Evolutionary conservation across 2,888 invertebrate genomes (phyloP), one percentile per base, ranked within the genome.

Genomic region (Orgyia antiqua): DNA sequence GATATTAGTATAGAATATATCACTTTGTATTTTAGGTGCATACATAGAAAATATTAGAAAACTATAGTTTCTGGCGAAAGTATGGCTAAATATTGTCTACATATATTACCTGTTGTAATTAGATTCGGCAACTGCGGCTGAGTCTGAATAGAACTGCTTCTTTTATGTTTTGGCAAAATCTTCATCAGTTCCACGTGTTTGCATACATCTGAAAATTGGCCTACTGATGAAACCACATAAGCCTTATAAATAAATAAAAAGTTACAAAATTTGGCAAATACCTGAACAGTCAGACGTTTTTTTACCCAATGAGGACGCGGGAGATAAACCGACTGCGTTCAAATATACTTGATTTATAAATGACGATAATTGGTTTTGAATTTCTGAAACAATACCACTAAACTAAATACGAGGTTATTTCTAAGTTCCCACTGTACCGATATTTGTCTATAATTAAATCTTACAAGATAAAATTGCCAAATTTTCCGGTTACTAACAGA

Each of bases 101-200:
- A n/a, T 13, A 15, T 27, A 2, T 8, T 36, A 56, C 57, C 51
- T 36, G 48, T 40, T n/a, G 21, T 29, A 6, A 12, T 31, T 11
- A 56, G 36, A 1, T 21, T 28, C 0, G 29, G 29, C 2, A 9
- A 2, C 2, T 24, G 5, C 0, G 31, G 23, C 3, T 23, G 15
- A 2, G 36, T 35, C n/a, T 48, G 36, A 5, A 13, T 8, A 12
- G 34, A 27, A 10, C 3, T 8, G 12, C 13, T 24, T 6, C 4
- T 20, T 20, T 7, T n/a, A 20, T 9, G 20, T 20, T 20, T 20
- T 2, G 3, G 4, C 4, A n/a, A 2, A n/a, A 2, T n/a, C 20
- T 2, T 20, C 3, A 20, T 20, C n/a, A n/a, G n/a, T n/a, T n/a
- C n/a, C n/a, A n/a, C n/a, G n/a, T n/a, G n/a, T n/a, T n/a, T n/a